These are phyloP conservation scores for Atta colombica DNA, from an alignment of 1,140 invertebrate genomes.

Conservation along the genomic window DNA sequence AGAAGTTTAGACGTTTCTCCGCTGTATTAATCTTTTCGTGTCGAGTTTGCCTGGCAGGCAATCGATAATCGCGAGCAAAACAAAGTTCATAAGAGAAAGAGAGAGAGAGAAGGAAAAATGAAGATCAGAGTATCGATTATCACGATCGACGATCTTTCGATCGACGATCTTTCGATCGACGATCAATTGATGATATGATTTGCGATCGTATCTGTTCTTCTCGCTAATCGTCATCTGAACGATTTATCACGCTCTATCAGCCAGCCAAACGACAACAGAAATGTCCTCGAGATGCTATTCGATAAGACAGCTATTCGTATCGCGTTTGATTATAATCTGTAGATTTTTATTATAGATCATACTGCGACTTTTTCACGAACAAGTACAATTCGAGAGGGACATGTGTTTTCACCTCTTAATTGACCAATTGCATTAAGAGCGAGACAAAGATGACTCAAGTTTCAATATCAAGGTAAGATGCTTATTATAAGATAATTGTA, in stretches of 20 bases:
- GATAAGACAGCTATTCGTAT: conserved; percentile 21
- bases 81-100: conserved; percentile 12
- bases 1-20: background rate
- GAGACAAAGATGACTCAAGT: conserved; percentile 4
- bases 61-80: conserved; percentile 53
- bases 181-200: conserved; percentile 61
- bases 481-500: background rate
- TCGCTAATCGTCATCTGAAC: conserved; percentile 69
- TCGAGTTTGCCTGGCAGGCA: conserved; percentile 9
- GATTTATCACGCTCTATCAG: conserved; percentile 68
- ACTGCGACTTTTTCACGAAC: background rate
- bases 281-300: conserved; percentile 51
- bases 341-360: conserved; percentile 17
- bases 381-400: background rate
- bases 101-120: background rate
- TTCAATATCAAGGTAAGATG: conserved; percentile 26
- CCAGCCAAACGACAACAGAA: conserved; percentile 57
- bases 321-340: conserved; percentile 39
- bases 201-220: background rate
- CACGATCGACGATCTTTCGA: conserved; percentile 29
- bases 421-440: background rate
- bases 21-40: conserved; percentile 36
- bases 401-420: conserved; percentile 1
- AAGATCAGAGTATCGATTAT: conserved; percentile 21
- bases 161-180: conserved; percentile 57